phyloP scores from a whole-genome alignment of 2,888 invertebrate species.

The Lasioglossum vierecki region DNA sequence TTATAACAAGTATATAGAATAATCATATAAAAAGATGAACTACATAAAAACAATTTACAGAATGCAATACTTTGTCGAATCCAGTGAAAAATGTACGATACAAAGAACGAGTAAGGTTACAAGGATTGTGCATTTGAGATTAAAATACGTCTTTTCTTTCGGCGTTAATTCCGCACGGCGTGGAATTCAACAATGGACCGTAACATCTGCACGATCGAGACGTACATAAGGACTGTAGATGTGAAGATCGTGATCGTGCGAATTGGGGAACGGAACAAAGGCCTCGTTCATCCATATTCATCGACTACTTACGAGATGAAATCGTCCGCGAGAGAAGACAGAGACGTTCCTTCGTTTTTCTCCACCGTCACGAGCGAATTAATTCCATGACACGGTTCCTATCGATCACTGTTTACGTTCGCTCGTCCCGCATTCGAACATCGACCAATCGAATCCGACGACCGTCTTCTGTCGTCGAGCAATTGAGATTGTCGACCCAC shows the following conservation, averaged over 20 bases:
- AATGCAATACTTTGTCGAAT: neutral
- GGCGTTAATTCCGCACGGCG: neutral
- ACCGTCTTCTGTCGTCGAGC: neutral
- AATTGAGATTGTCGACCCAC: neutral
- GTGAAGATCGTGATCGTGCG: conserved; percentile 42
- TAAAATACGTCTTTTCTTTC: neutral
- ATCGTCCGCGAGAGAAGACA: conserved; percentile 45
- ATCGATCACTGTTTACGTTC: conserved; percentile 55
- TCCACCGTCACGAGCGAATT: conserved; percentile 61
- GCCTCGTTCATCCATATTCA: conserved; percentile 70
- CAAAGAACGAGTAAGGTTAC: neutral
- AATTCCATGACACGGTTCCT: conserved; percentile 67
- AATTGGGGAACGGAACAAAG: conserved; percentile 62
- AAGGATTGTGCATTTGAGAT: neutral
- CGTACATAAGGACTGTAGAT: conserved; percentile 11
- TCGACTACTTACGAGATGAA: conserved; percentile 61
- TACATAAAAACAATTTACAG: neutral
- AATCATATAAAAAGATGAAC: too few relatives aligned
- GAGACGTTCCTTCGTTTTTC: conserved; percentile 50
- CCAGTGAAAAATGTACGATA: neutral
- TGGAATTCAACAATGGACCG: neutral
- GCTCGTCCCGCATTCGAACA: neutral
- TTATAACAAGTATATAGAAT: too few relatives aligned
- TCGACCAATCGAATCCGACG: neutral
- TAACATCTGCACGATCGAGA: neutral